Base-by-base conservation (phyloP, 2,888 invertebrate species). In the Lithosia quadra region DNA sequence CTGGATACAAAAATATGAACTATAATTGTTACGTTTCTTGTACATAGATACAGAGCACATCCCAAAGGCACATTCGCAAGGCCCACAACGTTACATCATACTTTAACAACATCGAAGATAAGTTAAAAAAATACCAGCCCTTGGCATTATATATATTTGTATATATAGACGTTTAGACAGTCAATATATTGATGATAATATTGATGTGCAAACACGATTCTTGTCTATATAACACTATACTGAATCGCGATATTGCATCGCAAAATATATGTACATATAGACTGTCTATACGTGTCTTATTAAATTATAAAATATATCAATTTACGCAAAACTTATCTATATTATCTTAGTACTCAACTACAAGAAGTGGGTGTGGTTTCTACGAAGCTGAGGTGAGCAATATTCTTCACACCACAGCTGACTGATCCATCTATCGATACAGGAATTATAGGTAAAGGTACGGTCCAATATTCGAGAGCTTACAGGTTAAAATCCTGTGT, bases 1-100 rank as follows among this genome's bases (percentile, higher is more conserved):
- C 76, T 84, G 79, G 79, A 79, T 84, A 86, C 76, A 86, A 86
- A 85, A 85, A 86, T 84, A 86, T 79, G 57, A 69, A 71, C 60
- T 74, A 71, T 63, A 68, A 53, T 28, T 21, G 33, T 63, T 43
- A 33, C 28, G 53, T 61, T 62, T 58, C 18, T 24, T 59, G 18
- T 69, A 21, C 36, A 21, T 55, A 11, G 68, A 60, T 61, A 58
- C 49, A 68, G 66, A 22, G 65, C 75, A 75, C 72, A 61, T 67
- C 34, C 62, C 60, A 65, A 82, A 84, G 82, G 83, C 83, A 84
- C 82, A 67, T 62, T 65, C 33, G 18, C 36, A 76, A 77, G 73
- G 74, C 77, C 73, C 49, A 7, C 63, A 63, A 67, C 62, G 57
- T 70, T 24, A 65, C 49, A 71, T 70, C 70, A 74, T 53, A 53